Evolutionary conservation across 1,140 invertebrate genomes (phyloP).

Genomic region (Aradophagus sp.): DNA sequence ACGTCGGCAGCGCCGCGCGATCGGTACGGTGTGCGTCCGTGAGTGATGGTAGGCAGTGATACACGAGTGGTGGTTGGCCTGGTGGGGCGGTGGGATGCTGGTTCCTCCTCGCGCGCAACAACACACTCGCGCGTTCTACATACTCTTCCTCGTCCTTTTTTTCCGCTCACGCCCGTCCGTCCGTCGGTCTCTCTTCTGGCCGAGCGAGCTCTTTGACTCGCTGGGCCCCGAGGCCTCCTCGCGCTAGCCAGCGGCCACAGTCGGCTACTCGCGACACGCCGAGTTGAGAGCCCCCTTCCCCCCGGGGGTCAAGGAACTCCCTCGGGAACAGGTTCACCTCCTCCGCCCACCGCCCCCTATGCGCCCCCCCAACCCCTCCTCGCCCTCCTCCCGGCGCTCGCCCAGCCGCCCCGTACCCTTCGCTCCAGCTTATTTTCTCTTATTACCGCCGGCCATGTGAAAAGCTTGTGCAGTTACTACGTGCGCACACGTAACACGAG

Average conservation of each 20-base stretch:
- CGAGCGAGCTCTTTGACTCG: conserved; percentile 24
- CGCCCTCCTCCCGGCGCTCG: conserved; percentile 32
- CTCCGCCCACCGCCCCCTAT: conserved; percentile 65
- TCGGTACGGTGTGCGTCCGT: conserved; percentile 52
- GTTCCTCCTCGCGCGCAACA: conserved; percentile 40
- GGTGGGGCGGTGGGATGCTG: conserved; percentile 63
- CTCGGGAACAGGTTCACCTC: conserved; percentile 75
- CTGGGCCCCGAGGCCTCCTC: conserved; percentile 47
- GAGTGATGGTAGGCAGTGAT: conserved; percentile 57
- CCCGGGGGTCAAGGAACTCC: conserved; percentile 74
- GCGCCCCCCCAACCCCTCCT: conserved; percentile 66
- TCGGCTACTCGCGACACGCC: conserved; percentile 66
- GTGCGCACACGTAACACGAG: conserved; percentile 42
- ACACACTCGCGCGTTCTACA: conserved; percentile 38
- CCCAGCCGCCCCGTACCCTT: conserved; percentile 60
- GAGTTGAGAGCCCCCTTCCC: conserved; percentile 42
- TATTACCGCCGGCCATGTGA: conserved; percentile 67
- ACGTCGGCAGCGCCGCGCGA: conserved; percentile 23
- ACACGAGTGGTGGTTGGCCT: conserved; percentile 1
- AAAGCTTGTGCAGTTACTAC: conserved; percentile 44
- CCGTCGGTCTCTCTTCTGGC: conserved; percentile 17
- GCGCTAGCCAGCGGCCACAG: conserved; percentile 66
- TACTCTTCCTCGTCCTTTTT: conserved; percentile 29
- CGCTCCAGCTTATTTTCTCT: conserved; percentile 70
- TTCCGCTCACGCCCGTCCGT: conserved; percentile 18